phyloP scores from a whole-genome alignment of 2,113 vertebrate genomes.

The Crocuta crocuta region DNA sequence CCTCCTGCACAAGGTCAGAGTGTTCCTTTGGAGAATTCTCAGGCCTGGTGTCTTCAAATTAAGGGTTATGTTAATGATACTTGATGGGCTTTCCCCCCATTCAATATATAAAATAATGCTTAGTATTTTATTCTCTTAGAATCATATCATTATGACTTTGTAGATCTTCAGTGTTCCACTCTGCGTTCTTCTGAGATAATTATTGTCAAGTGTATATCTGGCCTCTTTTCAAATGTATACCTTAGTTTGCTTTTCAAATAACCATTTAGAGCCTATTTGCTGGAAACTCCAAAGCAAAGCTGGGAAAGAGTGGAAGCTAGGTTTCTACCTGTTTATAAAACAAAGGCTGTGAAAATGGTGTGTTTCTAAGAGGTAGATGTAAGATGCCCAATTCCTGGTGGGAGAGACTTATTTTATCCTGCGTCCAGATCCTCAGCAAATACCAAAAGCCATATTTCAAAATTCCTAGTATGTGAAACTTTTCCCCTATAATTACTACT shows the following conservation, averaged over 20 bases:
- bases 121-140: background rate
- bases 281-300: background rate
- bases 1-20: background rate
- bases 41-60: slow-evolving; percentile 1
- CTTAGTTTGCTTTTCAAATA: background rate
- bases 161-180: background rate
- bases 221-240: background rate
- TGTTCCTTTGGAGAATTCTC: background rate
- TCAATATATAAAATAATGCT: background rate
- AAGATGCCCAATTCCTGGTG: background rate
- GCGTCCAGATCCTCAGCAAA: background rate
- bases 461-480: background rate
- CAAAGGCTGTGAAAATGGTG: background rate
- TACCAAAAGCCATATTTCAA: background rate
- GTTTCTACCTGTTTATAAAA: background rate
- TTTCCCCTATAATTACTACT: background rate
- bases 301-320: background rate
- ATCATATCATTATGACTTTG: background rate
- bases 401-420: background rate
- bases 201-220: background rate
- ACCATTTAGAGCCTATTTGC: background rate
- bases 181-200: background rate
- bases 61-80: background rate
- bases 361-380: background rate
- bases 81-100: slow-evolving; percentile 35